Evolutionary conservation across 1,140 invertebrate species (phyloP).

Genomic region (Drosophila erecta): DNA sequence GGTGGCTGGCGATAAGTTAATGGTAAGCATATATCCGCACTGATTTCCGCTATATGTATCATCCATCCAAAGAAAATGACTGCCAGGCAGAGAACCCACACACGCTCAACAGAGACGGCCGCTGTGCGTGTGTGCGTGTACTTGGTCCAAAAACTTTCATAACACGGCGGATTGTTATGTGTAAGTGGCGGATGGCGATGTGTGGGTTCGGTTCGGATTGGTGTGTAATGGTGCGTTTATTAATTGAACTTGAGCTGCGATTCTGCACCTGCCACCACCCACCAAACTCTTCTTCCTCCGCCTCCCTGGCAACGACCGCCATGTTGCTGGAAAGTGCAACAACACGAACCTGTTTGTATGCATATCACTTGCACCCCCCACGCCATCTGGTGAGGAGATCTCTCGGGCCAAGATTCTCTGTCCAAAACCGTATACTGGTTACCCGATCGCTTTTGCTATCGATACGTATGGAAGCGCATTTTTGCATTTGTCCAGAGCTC

Average conservation of each 20-base stretch:
- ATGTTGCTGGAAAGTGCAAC: slow-evolving; percentile 66
- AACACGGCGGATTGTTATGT: slow-evolving; percentile 44
- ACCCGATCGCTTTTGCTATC: background rate
- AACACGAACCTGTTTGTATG: slow-evolving; percentile 70
- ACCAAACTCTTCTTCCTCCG: background rate
- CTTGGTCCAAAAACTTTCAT: slow-evolving; percentile 58
- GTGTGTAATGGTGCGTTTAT: slow-evolving; percentile 42
- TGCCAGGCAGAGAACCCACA: slow-evolving; percentile 33
- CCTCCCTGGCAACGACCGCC: slow-evolving; percentile 39
- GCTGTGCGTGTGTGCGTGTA: slow-evolving; percentile 37
- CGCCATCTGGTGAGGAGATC: background rate
- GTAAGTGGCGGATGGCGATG: slow-evolving; percentile 27
- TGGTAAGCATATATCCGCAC: slow-evolving; percentile 58
- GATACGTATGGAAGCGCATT: background rate
- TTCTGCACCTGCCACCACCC: slow-evolving; percentile 44
- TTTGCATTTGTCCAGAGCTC: too few relatives aligned
- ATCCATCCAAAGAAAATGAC: slow-evolving; percentile 45
- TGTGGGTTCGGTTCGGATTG: slow-evolving; percentile 3
- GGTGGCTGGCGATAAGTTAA: slow-evolving; percentile 78
- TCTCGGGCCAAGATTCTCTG: background rate
- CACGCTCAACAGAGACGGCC: slow-evolving; percentile 5
- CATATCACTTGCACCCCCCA: slow-evolving; percentile 23
- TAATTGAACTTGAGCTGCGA: slow-evolving; percentile 58
- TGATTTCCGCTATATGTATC: slow-evolving; percentile 32
- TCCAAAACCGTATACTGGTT: background rate